phyloP scores from a whole-genome alignment of 2,797 vertebrate genomes.

The Anguilla pacifica region DNA sequence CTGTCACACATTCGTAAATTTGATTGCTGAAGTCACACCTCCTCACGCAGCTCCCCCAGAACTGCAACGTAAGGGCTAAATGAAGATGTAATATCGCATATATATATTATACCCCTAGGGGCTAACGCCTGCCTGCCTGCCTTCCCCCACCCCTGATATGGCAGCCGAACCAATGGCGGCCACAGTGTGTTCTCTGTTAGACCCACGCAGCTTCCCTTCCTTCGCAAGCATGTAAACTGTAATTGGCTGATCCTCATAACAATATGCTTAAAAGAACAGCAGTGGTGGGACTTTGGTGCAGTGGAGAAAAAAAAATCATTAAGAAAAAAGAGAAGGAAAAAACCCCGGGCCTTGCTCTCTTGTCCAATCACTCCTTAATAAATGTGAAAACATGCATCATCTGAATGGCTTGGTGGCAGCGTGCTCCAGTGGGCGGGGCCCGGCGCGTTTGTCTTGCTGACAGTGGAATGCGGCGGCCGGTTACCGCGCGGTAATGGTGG shows the following conservation, averaged over 20 bases:
- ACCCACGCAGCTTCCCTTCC: conserved; percentile 29
- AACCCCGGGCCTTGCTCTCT: conserved; percentile 21
- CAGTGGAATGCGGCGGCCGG: conserved; percentile 31
- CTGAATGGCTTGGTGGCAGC: conserved; percentile 22
- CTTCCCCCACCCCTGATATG: neutral
- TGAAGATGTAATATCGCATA: neutral
- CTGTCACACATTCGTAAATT: neutral
- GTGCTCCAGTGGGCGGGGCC: conserved; percentile 23
- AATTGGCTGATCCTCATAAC: conserved; percentile 44
- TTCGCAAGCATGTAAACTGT: conserved; percentile 38
- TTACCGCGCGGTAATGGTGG: conserved; percentile 43
- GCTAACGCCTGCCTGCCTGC: conserved; percentile 29
- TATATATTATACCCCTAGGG: neutral
- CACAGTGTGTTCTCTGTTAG: conserved; percentile 30
- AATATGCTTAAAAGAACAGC: neutral
- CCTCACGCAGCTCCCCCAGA: neutral
- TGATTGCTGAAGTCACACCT: neutral
- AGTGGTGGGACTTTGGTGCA: conserved; percentile 15
- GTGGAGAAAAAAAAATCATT: conserved; percentile 26
- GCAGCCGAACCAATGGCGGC: conserved; percentile 14
- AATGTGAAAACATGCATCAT: conserved; percentile 53
- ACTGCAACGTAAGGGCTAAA: conserved; percentile 27
- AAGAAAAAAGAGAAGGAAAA: neutral
- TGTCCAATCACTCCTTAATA: conserved; percentile 47
- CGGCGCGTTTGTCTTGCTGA: conserved; percentile 49